phyloP scores from a whole-genome alignment of 2,888 invertebrate genomes.

The Panorpa germanica region DNA sequence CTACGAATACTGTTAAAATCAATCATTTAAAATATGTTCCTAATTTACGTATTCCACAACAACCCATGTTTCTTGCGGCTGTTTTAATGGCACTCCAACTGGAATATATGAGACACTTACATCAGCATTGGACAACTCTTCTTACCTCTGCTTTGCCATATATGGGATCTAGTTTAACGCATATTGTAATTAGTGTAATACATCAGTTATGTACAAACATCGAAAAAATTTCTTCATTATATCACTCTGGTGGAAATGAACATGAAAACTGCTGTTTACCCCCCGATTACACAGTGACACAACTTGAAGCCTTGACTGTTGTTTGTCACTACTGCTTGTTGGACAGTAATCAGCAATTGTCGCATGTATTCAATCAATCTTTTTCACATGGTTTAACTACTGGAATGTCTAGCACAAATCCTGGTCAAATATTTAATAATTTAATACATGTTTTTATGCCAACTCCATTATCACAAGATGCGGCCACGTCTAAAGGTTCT shows the following conservation, averaged over 20 bases:
- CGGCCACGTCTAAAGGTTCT: conserved; percentile 19
- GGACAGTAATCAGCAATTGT: conserved; percentile 36
- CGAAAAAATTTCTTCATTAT: conserved; percentile 35
- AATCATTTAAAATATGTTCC: conserved; percentile 37
- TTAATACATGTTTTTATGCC: conserved; percentile 66
- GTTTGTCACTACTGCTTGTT: conserved; percentile 64
- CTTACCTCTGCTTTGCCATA: conserved; percentile 65
- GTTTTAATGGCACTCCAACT: conserved; percentile 56
- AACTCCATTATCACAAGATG: conserved; percentile 26
- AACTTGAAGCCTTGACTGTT: conserved; percentile 59
- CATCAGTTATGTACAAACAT: conserved; percentile 65
- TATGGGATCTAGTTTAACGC: conserved; percentile 55
- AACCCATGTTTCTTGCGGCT: conserved; percentile 66
- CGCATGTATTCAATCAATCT: conserved; percentile 34
- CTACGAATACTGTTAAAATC: conserved; percentile 18
- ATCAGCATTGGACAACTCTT: conserved; percentile 67
- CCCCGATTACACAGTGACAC: conserved; percentile 59
- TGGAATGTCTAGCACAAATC: conserved; percentile 32
- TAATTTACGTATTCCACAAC: conserved; percentile 50
- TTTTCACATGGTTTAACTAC: conserved; percentile 28
- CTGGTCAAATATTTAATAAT: conserved; percentile 60
- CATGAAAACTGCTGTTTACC: conserved; percentile 37
- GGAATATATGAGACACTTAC: conserved; percentile 48
- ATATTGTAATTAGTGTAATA: conserved; percentile 57
- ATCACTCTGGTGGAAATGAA: too few species aligned